Evolutionary conservation across 2,888 invertebrate genomes (phyloP), one percentile per base, ranked within the genome.

Genomic region (Linnaemya tessellans): DNA sequence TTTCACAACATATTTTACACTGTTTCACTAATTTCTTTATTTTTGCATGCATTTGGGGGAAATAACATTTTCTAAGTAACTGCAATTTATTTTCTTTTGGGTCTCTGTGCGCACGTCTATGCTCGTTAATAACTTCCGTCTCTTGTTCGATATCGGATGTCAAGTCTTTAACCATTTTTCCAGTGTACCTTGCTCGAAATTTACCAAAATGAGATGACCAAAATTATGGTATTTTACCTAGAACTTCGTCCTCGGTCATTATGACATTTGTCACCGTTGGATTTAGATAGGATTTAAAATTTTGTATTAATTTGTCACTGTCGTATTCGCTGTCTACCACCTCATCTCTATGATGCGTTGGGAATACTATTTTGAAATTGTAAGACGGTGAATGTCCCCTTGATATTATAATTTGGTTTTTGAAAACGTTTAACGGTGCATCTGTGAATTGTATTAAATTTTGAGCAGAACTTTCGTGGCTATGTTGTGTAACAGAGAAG

Each of bases 1-100:
- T 77, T 58, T 77, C 67, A 9, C 10, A n/a, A 18, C 78, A 79
- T 41, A 79, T 62, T n/a, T 18, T 60, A 20, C 68, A 78, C 46
- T 68, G 58, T 22, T 49, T 68, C 0, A 49, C 38, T 18, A 78
- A 68, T 41, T 58, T 78, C 20, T n/a, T 38, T 11, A 75, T 46
- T 10, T 77, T 67, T 30, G 43, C n/a, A n/a, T n/a, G n/a, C n/a
- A n/a, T n/a, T n/a, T n/a, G n/a, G n/a, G n/a, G n/a, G n/a, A n/a
- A 77, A 35, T 67, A 77, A 13, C 0, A 67, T 49, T 58, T 68
- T 5, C 10, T 13, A 25, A 74, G 38, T 25, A 62, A 18, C 43
- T 77, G 65, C 10, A 46, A 1, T 49, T 78, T 78, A 20, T 77
- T 77, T 35, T 77, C 25, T 9, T 35, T 18, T n/a, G 65, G 10